Base-by-base conservation (phyloP, 2,797 vertebrate species). In the Enteromius paludinosus region DNA sequence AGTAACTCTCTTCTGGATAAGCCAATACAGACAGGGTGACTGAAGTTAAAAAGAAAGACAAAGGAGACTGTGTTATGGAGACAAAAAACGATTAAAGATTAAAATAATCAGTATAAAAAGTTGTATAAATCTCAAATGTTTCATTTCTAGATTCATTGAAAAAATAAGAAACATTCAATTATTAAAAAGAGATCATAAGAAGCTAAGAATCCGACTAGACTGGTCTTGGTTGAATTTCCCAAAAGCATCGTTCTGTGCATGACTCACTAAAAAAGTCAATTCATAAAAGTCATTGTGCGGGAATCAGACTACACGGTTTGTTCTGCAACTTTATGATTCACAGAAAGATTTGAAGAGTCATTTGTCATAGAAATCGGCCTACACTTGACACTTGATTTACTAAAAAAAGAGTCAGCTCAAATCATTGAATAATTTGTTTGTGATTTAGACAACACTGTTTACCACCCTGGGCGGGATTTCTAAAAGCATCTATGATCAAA, bases 1-100 rank as follows among this genome's bases (percentile, higher is more conserved):
- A n/a, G n/a, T n/a, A 23, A 23, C 23, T 43, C 5, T 23, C 20
- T 69, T 6, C 20, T 23, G 66, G 15, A 69, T 45, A 7, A 43
- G 35, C 65, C 38, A 43, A 41, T 20, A 41, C 11, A 66, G 54
- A 59, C 9, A 20, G 41, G 41, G 12, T 15, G 7, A 15, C 65
- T 43, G 38, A 25, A 59, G 54, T 12, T 59, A 12, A 25, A 59
- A 59, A 56, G n/a, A 4, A 56, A 59, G 4, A 25, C 54, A 59
- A 59, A 59, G 10, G 10, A 59, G 10, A 54, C 56, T 61, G 56
- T 59, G 56, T 66, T 65, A 20, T 2, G 33, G 3, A 35, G 17
- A 66, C 18, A 66, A 38, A n/a, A 66, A 66, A 66, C 0, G 2
- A 68, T 23, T 68, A 68, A 69, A 69, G 38, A 68, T 69, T 43